Evolutionary conservation across 2,888 invertebrate genomes (phyloP).

Genomic region (Trachelus iudaicus): DNA sequence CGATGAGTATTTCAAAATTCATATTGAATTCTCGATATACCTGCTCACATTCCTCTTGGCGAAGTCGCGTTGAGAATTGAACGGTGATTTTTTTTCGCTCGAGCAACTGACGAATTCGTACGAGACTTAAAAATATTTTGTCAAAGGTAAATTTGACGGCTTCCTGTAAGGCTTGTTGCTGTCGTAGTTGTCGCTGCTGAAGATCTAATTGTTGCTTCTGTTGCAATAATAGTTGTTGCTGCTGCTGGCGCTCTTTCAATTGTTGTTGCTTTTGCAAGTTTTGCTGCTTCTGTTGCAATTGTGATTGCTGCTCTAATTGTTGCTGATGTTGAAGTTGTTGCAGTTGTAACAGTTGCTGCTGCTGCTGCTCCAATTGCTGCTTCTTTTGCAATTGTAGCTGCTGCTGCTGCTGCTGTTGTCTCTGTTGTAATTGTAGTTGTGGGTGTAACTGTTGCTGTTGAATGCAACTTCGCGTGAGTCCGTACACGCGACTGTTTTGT

Average conservation of each 20-base stretch:
- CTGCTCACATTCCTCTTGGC: constrained; percentile 4
- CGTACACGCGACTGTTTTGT: neutral
- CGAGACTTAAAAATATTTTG: constrained; percentile 6
- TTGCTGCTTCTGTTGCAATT: neutral
- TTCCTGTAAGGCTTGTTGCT: neutral
- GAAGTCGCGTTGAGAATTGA: constrained; percentile 9
- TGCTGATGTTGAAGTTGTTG: constrained; percentile 60
- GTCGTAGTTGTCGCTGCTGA: no score
- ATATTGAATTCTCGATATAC: constrained; percentile 8
- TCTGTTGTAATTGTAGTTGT: constrained; percentile 21
- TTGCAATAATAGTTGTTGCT: neutral
- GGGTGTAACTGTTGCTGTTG: constrained; percentile 28
- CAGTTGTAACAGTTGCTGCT: constrained; percentile 55
- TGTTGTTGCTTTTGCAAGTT: neutral
- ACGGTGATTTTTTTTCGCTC: neutral
- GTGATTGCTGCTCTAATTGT: constrained; percentile 27
- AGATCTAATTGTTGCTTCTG: neutral
- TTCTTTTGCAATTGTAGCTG: constrained; percentile 14
- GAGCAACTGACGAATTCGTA: constrained; percentile 3
- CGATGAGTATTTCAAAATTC: neutral
- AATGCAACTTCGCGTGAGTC: constrained; percentile 4
- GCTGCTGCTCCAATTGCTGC: constrained; percentile 41
- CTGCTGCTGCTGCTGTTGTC: no score
- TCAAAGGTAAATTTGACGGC: neutral
- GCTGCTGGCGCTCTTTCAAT: neutral